Conservation (phyloP, 2,797 vertebrate genomes). For the Numenius phaeopus region DNA sequence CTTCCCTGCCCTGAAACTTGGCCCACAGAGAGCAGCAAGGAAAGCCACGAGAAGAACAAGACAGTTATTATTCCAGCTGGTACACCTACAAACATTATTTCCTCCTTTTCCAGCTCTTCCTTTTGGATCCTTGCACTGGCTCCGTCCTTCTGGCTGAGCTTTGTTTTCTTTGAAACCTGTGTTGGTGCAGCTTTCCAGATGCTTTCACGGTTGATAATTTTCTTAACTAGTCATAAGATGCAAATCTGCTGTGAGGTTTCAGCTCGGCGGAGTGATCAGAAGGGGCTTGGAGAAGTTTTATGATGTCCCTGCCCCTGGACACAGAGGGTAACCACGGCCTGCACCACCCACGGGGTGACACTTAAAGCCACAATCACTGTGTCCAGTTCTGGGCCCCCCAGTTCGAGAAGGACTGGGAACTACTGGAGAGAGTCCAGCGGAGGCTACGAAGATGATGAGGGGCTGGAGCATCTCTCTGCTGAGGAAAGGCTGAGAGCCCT, state of each 20-base stretch:
- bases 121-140: constrained; percentile 5
- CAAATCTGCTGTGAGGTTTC: neutral
- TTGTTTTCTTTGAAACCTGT: constrained; percentile 38
- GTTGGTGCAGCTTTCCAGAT: constrained; percentile 31
- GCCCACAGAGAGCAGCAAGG: neutral
- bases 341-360: accelerated
- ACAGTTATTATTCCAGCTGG: constrained; percentile 14
- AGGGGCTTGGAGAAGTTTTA: neutral
- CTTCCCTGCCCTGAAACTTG: neutral
- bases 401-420: neutral
- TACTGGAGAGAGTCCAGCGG: neutral
- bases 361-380: neutral
- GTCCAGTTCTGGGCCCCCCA: neutral
- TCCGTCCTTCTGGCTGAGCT: neutral
- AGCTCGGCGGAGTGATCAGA: neutral
- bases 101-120: constrained; percentile 22
- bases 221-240: neutral
- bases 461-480: neutral
- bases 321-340: neutral
- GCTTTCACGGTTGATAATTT: neutral
- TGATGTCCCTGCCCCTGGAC: neutral
- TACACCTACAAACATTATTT: neutral
- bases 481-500: neutral
- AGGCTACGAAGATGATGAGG: neutral
- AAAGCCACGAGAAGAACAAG: constrained; percentile 4